phyloP scores from a whole-genome alignment of 2,797 vertebrate genomes.

The Anabas testudineus region DNA sequence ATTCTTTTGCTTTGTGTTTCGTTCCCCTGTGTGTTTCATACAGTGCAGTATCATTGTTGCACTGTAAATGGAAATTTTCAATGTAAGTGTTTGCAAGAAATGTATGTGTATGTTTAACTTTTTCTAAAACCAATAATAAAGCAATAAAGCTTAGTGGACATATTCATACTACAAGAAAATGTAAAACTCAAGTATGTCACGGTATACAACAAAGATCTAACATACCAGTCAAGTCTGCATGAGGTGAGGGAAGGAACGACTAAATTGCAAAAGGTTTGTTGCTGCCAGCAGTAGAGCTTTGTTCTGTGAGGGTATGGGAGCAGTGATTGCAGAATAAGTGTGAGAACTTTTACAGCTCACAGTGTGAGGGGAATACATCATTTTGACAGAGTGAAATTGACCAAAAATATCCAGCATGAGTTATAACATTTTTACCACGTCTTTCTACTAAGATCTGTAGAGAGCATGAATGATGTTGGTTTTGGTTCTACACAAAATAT shows the following conservation, averaged over 20 bases:
- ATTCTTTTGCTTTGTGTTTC: too few species aligned
- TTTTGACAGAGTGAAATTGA: conserved; percentile 55
- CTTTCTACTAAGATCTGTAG: conserved; percentile 11
- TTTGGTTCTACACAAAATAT: conserved; percentile 17
- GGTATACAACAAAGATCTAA: background rate
- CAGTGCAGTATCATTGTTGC: too few species aligned
- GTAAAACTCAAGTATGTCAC: background rate
- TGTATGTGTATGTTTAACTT: background rate
- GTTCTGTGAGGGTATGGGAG: conserved; percentile 21
- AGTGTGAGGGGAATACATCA: conserved; percentile 56
- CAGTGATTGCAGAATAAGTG: conserved; percentile 17
- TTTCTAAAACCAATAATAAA: background rate
- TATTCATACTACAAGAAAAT: background rate
- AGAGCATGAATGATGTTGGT: conserved; percentile 7
- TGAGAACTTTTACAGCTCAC: conserved; percentile 31
- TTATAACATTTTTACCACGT: conserved; percentile 34
- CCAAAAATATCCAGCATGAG: conserved; percentile 49
- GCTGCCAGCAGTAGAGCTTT: conserved; percentile 9
- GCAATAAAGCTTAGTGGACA: background rate
- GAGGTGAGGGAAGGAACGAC: background rate
- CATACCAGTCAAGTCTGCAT: conserved; percentile 9
- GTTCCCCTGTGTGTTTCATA: too few species aligned
- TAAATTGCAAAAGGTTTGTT: conserved; percentile 4
- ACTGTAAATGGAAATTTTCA: background rate
- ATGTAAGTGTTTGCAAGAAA: too few species aligned